Percentiles rank a stretch among this genome's conserved stretches.
phyloP scores from a whole-genome alignment of 1,140 invertebrate species.

The Holcopasites calliopsidis region DNA sequence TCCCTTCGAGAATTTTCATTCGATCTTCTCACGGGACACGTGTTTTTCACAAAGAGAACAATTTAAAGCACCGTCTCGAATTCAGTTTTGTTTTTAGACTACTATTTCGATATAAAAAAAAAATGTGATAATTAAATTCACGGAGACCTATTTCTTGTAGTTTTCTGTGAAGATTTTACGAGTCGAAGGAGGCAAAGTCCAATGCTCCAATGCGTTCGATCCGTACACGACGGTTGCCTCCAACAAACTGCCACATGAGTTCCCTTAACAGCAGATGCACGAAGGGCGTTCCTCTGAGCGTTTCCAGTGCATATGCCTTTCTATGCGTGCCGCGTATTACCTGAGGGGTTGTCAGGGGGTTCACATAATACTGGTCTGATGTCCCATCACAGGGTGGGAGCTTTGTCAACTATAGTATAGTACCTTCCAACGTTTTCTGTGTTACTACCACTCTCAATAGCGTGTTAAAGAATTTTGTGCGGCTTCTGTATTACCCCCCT shows the following conservation, averaged over 20 bases:
- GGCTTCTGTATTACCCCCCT: not conserved
- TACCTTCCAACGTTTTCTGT: constrained; percentile 29
- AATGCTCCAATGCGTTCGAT: constrained; percentile 23
- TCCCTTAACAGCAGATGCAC: constrained; percentile 73
- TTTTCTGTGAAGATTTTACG: not conserved
- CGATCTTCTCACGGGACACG: not conserved
- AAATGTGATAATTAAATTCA: too few species aligned
- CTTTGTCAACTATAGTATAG: constrained; percentile 44
- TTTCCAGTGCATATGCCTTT: constrained; percentile 26
- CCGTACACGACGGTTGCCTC: constrained; percentile 66
- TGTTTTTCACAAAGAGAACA: not conserved
- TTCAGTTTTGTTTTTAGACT: not conserved
- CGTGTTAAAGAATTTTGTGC: constrained; percentile 3
- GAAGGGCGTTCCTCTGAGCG: constrained; percentile 65
- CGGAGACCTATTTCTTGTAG: not conserved
- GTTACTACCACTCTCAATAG: constrained; percentile 8
- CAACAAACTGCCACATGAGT: constrained; percentile 66
- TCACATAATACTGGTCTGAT: constrained; percentile 67
- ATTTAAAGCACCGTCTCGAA: too few species aligned
- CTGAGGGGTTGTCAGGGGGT: constrained; percentile 70
- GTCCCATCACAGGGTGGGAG: constrained; percentile 52
- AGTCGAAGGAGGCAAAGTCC: constrained; percentile 4
- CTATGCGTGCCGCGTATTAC: constrained; percentile 34
- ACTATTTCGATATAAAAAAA: not conserved
- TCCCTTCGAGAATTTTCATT: not conserved